Evolutionary conservation across 2,888 invertebrate genomes (phyloP).

Genomic region (Didymodactylos carnosus): DNA sequence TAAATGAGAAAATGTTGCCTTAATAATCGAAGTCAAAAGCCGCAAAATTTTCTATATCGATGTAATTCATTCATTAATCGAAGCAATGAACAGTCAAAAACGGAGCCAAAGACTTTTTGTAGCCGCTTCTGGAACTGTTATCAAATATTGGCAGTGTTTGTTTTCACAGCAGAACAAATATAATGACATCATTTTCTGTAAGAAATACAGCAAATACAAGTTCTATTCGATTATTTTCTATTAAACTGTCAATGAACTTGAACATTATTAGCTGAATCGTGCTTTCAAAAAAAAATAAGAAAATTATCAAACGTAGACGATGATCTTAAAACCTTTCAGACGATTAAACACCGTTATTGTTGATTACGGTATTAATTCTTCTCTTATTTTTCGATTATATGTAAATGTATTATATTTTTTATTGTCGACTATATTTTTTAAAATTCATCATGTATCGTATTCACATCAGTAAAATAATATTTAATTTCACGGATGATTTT

Average conservation of each 20-base stretch:
- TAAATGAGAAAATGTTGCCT: too few species aligned
- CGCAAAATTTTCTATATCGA: too few species aligned
- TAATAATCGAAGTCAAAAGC: too few species aligned
- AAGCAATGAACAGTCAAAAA: too few species aligned
- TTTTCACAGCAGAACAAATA: neutral
- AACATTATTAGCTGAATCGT: neutral
- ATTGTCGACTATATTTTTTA: conserved; percentile 61
- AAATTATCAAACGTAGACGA: neutral
- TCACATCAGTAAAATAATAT: conserved; percentile 69
- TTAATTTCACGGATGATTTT: conserved; percentile 24
- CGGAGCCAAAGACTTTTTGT: too few species aligned
- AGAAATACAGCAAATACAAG: neutral
- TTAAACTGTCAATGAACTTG: neutral
- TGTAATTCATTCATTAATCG: too few species aligned
- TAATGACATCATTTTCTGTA: conserved; percentile 39
- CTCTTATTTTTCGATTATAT: neutral
- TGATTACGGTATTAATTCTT: neutral
- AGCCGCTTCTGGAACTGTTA: too few species aligned
- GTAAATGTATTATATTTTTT: too few species aligned
- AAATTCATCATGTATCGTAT: conserved; percentile 75
- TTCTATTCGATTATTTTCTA: neutral
- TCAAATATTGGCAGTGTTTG: neutral
- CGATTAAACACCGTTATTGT: neutral
- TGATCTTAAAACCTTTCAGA: neutral
- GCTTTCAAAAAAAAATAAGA: neutral